Evolutionary conservation across 2,113 vertebrate species (phyloP).

Genomic region (Neodon shergylaensis): DNA sequence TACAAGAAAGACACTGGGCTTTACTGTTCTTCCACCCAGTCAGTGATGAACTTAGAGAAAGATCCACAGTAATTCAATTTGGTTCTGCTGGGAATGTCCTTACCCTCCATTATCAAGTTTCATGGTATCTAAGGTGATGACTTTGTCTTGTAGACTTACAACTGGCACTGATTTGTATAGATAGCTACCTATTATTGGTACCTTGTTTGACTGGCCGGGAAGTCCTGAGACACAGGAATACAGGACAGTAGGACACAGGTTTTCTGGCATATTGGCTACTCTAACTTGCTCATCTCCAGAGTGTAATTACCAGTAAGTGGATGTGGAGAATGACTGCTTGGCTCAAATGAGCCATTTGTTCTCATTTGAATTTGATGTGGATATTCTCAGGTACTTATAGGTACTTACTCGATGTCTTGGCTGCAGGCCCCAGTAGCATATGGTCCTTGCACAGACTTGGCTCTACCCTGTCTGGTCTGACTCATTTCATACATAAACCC

Average conservation of each 20-base stretch:
- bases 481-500: background rate
- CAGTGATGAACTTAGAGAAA: background rate
- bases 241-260: background rate
- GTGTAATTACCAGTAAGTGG: background rate
- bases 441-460: background rate
- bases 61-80: background rate
- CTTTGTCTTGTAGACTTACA: background rate
- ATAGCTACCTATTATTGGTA: fast-evolving
- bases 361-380: background rate
- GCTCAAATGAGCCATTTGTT: background rate
- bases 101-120: background rate
- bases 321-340: background rate
- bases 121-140: fast-evolving
- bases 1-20: background rate
- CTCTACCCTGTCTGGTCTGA: background rate
- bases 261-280: background rate
- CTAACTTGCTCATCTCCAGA: fast-evolving
- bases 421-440: background rate
- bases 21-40: fast-evolving
- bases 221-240: background rate
- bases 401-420: background rate
- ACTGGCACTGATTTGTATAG: background rate
- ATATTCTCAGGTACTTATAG: background rate
- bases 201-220: background rate
- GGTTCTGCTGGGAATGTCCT: too few species aligned